Percentiles rank a stretch among this genome's conserved stretches.
These are phyloP conservation scores for Cydia pomonella DNA, from an alignment of 1,140 invertebrate genomes.

Conservation along the genomic window DNA sequence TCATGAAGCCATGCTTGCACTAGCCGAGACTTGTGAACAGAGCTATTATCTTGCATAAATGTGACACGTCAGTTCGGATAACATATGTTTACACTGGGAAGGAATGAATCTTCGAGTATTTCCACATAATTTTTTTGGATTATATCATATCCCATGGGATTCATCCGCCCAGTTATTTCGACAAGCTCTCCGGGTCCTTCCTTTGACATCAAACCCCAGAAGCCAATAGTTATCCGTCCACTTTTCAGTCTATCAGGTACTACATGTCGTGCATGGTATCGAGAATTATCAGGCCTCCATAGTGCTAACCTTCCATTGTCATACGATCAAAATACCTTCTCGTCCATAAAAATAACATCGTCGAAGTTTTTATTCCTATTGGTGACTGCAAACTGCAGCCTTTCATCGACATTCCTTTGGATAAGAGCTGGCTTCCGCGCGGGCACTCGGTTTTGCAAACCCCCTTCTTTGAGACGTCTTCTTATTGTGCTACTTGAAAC, in stretches of 20 bases:
- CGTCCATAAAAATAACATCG: not conserved
- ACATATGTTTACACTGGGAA: not conserved
- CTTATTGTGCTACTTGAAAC: slow-evolving; percentile 3
- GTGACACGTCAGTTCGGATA: not conserved
- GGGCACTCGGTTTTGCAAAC: too few relatives aligned
- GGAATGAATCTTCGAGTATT: not conserved
- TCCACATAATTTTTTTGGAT: not conserved
- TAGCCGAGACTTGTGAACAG: not conserved
- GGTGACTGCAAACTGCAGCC: not conserved
- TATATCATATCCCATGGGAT: too few relatives aligned
- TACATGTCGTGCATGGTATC: not conserved
- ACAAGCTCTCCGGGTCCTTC: not conserved
- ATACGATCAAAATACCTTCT: not conserved
- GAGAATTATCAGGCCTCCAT: not conserved
- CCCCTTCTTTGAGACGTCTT: not conserved
- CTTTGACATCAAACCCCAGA: not conserved
- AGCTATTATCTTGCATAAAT: slow-evolving; percentile 4
- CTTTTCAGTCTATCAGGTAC: too few relatives aligned
- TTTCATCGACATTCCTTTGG: not conserved
- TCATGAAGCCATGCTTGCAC: not conserved
- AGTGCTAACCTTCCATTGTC: not conserved
- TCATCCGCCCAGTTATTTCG: not conserved
- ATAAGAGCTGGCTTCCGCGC: not conserved
- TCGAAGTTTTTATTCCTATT: not conserved
- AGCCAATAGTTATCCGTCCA: not conserved